These are phyloP conservation scores for Hippocampus barbouri DNA, from an alignment of 2,113 vertebrate species.

Conservation along the genomic window DNA sequence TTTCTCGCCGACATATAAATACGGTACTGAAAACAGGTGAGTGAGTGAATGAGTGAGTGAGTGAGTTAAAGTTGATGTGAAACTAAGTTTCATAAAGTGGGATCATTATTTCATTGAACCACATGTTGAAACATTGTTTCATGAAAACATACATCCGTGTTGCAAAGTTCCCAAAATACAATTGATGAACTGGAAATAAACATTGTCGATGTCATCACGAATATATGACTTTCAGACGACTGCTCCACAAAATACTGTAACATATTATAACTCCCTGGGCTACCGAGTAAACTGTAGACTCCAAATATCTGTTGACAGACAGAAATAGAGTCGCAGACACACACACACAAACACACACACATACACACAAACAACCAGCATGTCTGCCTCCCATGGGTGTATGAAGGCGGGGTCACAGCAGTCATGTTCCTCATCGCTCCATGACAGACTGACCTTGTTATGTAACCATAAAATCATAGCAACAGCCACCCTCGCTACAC, in stretches of 20 bases:
- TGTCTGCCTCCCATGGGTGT: slow-evolving; percentile 9
- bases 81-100: background rate
- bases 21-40: background rate
- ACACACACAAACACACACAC: slow-evolving; percentile 18
- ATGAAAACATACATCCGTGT: background rate
- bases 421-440: slow-evolving; percentile 32
- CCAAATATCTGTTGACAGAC: slow-evolving; percentile 12
- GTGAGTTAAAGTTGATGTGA: background rate
- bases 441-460: slow-evolving; percentile 34
- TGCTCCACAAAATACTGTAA: background rate
- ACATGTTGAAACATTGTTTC: background rate
- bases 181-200: no score
- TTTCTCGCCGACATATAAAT: background rate
- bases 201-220: background rate
- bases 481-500: background rate
- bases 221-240: background rate
- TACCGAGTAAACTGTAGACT: background rate
- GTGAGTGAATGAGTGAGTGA: background rate
- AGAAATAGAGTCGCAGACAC: slow-evolving; percentile 30
- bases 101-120: no score
- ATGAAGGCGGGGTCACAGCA: slow-evolving; percentile 9
- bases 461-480: slow-evolving; percentile 29
- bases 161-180: no score
- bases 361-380: background rate
- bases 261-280: background rate